Conservation (phyloP, 2,113 vertebrate species). For the Leiothrix lutea region DNA sequence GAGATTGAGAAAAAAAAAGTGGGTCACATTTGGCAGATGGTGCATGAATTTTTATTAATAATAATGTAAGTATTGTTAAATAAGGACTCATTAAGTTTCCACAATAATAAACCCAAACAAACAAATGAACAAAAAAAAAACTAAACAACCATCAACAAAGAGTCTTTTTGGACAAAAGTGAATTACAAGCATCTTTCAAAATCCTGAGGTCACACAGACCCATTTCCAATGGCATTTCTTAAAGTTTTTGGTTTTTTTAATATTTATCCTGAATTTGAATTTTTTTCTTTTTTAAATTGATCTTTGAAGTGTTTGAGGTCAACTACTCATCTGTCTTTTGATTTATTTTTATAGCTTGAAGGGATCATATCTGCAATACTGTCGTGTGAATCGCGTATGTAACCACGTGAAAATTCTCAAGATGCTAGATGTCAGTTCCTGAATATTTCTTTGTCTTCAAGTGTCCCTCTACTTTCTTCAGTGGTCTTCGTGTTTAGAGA, state of each 20-base stretch:
- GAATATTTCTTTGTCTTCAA: background rate
- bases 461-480: background rate
- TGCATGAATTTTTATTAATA: background rate
- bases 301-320: background rate
- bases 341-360: background rate
- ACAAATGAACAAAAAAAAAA: background rate
- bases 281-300: background rate
- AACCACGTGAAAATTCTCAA: background rate
- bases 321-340: background rate
- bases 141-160: background rate
- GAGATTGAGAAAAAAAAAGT: background rate
- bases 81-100: background rate
- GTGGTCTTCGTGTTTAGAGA: background rate
- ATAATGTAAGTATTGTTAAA: background rate
- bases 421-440: background rate
- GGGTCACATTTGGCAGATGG: background rate
- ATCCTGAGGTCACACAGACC: background rate
- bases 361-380: background rate
- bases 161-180: background rate
- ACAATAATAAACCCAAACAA: background rate
- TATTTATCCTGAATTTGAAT: background rate
- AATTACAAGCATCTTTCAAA: background rate
- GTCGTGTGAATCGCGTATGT: background rate
- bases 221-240: background rate
- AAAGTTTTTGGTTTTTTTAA: background rate